Evolutionary conservation across 2,888 invertebrate genomes (phyloP).

Genomic region (Steinernema carpocapsae): DNA sequence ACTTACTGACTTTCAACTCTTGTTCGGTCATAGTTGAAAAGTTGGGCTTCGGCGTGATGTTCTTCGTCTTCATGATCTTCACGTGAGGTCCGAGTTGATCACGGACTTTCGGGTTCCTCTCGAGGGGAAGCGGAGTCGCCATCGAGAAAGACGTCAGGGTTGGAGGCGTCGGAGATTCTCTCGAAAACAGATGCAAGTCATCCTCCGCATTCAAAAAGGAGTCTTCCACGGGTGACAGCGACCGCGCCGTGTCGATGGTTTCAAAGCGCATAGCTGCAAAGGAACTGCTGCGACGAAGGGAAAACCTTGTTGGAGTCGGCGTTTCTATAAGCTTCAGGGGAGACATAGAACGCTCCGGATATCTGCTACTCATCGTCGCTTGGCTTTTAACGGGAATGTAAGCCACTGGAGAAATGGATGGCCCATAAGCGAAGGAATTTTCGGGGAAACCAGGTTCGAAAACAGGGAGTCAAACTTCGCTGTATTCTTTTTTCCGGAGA

Average conservation of each 20-base stretch:
- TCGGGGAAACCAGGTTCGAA: background rate
- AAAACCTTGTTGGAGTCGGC: background rate
- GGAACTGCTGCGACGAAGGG: background rate
- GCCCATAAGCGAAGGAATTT: background rate
- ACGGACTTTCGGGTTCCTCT: background rate
- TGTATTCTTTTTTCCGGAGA: background rate
- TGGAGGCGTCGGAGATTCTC: background rate
- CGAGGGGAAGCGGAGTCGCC: background rate
- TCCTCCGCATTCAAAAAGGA: background rate
- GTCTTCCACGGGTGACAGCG: background rate
- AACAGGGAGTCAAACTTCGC: background rate
- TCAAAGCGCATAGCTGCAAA: no score
- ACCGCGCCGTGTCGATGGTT: no score
- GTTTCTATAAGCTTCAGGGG: background rate
- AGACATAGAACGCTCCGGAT: background rate
- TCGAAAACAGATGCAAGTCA: background rate
- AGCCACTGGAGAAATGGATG: background rate
- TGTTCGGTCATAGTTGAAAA: conserved; percentile 53
- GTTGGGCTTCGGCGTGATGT: conserved; percentile 60
- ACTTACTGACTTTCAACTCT: conserved; percentile 49
- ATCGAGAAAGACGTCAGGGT: background rate
- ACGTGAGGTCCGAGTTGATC: conserved; percentile 46
- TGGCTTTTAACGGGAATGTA: no score
- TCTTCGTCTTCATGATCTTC: conserved; percentile 55
- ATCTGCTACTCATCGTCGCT: background rate